Percentiles rank a stretch among this genome's conserved stretches.
These are phyloP conservation scores for Isurus oxyrinchus DNA, from an alignment of 2,113 vertebrate genomes.

Conservation along the genomic window DNA sequence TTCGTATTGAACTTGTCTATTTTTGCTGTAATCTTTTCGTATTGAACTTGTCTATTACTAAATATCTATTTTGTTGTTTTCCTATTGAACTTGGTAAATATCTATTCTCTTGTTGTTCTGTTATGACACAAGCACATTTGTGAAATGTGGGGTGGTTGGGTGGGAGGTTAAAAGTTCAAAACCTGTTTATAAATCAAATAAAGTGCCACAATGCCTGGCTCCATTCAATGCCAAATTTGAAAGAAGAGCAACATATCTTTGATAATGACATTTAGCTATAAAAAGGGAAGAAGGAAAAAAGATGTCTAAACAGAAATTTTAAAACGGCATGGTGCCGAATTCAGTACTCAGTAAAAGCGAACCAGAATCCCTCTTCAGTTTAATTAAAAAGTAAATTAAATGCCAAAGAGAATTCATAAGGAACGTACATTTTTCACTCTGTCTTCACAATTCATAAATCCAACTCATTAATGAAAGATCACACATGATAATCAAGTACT, in stretches of 20 bases:
- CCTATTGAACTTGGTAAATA: not conserved
- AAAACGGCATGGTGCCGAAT: not conserved
- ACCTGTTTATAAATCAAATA: not conserved
- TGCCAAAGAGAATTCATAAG: not conserved
- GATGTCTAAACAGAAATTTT: not conserved
- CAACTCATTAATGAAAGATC: not conserved
- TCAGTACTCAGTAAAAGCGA: not conserved
- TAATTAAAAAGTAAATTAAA: not conserved
- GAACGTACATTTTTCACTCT: not conserved
- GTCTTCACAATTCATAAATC: not conserved
- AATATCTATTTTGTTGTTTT: not conserved
- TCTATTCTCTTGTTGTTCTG: not conserved
- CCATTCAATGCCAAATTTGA: not conserved
- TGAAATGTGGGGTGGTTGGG: not conserved
- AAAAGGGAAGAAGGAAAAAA: not conserved
- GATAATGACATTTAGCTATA: not conserved
- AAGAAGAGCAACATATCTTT: not conserved
- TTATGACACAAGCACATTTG: not conserved
- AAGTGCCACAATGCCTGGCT: not conserved
- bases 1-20: not conserved
- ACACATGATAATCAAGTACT: not conserved
- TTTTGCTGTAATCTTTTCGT: not conserved
- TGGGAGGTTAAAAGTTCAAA: not conserved
- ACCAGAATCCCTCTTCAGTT: not conserved
- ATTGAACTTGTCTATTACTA: not conserved